A percentile compares a stretch with the other conserved stretches of the same genome.
phyloP scores from a whole-genome alignment of 1,140 invertebrate species.

The Anastrepha ludens region DNA sequence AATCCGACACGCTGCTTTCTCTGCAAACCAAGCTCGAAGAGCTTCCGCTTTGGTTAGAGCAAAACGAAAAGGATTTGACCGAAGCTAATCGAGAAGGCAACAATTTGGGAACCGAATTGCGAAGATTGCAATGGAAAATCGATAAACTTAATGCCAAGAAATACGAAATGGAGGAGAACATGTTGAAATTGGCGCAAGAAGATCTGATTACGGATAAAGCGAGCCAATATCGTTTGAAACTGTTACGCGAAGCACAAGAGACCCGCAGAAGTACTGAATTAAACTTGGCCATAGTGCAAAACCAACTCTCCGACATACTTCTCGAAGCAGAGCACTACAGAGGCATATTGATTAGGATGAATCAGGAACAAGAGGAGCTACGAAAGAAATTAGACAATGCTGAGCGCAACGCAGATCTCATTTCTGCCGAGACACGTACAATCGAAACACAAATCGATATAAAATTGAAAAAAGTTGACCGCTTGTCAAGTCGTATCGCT shows the following conservation, averaged over 20 bases:
- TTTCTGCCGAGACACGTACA: slow-evolving; percentile 61
- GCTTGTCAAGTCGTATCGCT: slow-evolving; percentile 62
- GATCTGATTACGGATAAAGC: slow-evolving; percentile 82
- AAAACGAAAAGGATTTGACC: slow-evolving; percentile 78
- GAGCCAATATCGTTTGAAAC: slow-evolving; percentile 75
- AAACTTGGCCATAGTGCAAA: slow-evolving; percentile 78
- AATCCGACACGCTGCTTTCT: slow-evolving; percentile 67
- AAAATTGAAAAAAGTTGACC: slow-evolving; percentile 69
- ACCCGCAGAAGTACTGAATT: slow-evolving; percentile 77
- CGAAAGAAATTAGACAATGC: slow-evolving; percentile 57
- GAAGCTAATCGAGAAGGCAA: slow-evolving; percentile 72
- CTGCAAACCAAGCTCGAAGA: slow-evolving; percentile 77
- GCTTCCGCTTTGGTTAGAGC: slow-evolving; percentile 76
- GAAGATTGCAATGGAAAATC: slow-evolving; percentile 70
- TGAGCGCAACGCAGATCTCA: slow-evolving; percentile 59
- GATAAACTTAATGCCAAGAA: slow-evolving; percentile 77
- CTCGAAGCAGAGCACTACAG: slow-evolving; percentile 79
- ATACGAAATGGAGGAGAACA: slow-evolving; percentile 78
- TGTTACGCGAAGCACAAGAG: slow-evolving; percentile 75
- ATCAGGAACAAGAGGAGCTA: slow-evolving; percentile 61
- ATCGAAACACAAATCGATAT: slow-evolving; percentile 67
- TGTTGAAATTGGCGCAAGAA: slow-evolving; percentile 80
- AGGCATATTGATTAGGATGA: slow-evolving; percentile 59
- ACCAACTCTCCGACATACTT: slow-evolving; percentile 78
- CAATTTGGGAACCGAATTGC: slow-evolving; percentile 64